These are phyloP conservation scores for Athripsodes cinereus DNA, from an alignment of 2,888 invertebrate species.

Conservation along the genomic window DNA sequence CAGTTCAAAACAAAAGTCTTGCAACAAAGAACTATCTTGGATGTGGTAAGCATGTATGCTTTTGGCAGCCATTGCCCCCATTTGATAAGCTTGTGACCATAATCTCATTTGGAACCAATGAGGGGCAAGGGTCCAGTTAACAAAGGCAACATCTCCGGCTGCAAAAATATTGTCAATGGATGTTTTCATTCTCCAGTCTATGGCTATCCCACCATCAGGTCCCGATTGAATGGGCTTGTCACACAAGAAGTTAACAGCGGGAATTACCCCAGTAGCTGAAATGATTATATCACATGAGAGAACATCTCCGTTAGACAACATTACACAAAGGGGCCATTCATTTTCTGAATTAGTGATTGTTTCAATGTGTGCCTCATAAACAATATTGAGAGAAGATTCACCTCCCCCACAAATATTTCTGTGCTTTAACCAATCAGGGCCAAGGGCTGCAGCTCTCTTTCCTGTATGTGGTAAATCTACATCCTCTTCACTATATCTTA, in stretches of 20 bases:
- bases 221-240: conserved; percentile 48
- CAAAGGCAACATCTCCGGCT: conserved; percentile 90
- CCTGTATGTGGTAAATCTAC: conserved; percentile 36
- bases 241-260: conserved; percentile 55
- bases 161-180: conserved; percentile 76
- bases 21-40: conserved; percentile 60
- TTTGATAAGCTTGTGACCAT: conserved; percentile 98
- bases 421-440: conserved; percentile 91
- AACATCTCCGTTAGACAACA: conserved; percentile 64
- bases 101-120: conserved; percentile 94
- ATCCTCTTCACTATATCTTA: conserved; percentile 60
- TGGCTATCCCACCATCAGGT: conserved; percentile 75
- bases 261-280: conserved; percentile 90
- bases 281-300: conserved; percentile 85
- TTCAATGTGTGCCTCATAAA: conserved; percentile 54
- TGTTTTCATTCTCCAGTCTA: conserved; percentile 83
- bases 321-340: conserved; percentile 65
- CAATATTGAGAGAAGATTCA: conserved; percentile 48
- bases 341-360: conserved; percentile 38
- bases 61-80: conserved; percentile 92
- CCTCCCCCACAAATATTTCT: conserved; percentile 53
- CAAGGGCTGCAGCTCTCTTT: conserved; percentile 81
- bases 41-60: conserved; percentile 67
- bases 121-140: conserved; percentile 67
- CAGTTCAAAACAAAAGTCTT: conserved; percentile 96